Evolutionary conservation across 2,888 invertebrate genomes (phyloP).

Genomic region (Alviniconcha strummeri): DNA sequence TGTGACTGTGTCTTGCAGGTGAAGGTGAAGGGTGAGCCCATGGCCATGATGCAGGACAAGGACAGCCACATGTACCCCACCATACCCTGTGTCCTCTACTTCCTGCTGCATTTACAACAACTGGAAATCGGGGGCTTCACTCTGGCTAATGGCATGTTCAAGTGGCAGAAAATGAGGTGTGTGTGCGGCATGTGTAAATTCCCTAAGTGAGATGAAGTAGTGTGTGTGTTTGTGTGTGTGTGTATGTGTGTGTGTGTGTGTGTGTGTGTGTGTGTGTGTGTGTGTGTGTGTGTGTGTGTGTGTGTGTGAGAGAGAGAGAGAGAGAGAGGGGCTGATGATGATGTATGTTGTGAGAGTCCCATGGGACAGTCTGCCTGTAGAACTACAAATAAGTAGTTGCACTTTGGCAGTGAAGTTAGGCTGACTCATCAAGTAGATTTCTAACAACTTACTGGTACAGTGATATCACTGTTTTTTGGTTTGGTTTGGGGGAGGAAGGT

Average conservation of each 20-base stretch:
- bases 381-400: too few relatives aligned
- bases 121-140: conserved; percentile 69
- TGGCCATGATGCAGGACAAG: conserved; percentile 60
- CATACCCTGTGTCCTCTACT: conserved; percentile 67
- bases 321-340: too few relatives aligned
- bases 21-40: conserved; percentile 64
- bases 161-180: conserved; percentile 71
- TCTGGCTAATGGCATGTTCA: conserved; percentile 70
- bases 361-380: too few relatives aligned
- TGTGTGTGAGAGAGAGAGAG: neutral
- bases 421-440: too few relatives aligned
- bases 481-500: too few relatives aligned
- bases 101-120: conserved; percentile 70
- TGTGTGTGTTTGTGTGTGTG: too few relatives aligned
- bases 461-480: too few relatives aligned
- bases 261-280: neutral
- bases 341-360: too few relatives aligned
- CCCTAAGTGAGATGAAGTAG: too few relatives aligned
- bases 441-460: too few relatives aligned
- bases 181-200: neutral
- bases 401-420: too few relatives aligned
- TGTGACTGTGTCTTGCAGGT: conserved; percentile 60
- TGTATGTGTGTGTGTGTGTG: too few relatives aligned
- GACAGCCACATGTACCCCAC: conserved; percentile 64
- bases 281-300: neutral